Evolutionary conservation across 2,888 invertebrate species (phyloP), one percentile per base, ranked within the genome.

Genomic region (Xanthorhoe designata): DNA sequence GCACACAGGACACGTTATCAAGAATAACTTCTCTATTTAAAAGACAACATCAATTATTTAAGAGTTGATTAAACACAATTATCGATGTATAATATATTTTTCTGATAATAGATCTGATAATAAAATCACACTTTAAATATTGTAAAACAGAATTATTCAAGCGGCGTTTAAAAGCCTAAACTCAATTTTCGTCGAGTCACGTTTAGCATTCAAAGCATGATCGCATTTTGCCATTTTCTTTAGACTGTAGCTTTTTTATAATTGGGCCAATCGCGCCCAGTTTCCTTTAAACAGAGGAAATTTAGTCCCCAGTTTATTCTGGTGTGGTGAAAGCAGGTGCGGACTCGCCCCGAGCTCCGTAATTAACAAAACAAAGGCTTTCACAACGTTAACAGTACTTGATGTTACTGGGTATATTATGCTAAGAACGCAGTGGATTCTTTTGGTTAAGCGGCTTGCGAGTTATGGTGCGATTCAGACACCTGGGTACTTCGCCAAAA

Each of bases 281-380:
- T 15, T 47, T 61, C 66, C 62, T 86, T 87, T 85, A 85, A 85
- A 80, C 81, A 77, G 79, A 85, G 86, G 81, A 85, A 85, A 87
- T 89, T 87, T 86, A 82, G 85, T 84, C 80, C 77, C 72, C 81
- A 81, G 86, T 88, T 85, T 87, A 89, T 89, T 85, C 81, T 81
- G 83, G 77, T 86, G 87, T 76, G 86, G 87, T 80, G 78, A 84
- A 82, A 80, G 84, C 89, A 89, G 88, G 89, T 89, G 88, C 86
- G 81, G 84, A 79, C 80, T 78, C 78, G 84, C 80, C 82, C 76
- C 79, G 80, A 81, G 83, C 83, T 78, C 82, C 81, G 87, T 89
- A 90, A 89, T 89, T 90, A 90, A 89, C 88, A 87, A 88, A 88
- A 89, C 89, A 89, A 89, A 88, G 84, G 85, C 84, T 83, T 86